Evolutionary conservation across 2,113 vertebrate species (phyloP).

Genomic region (Orthonyx spaldingii): DNA sequence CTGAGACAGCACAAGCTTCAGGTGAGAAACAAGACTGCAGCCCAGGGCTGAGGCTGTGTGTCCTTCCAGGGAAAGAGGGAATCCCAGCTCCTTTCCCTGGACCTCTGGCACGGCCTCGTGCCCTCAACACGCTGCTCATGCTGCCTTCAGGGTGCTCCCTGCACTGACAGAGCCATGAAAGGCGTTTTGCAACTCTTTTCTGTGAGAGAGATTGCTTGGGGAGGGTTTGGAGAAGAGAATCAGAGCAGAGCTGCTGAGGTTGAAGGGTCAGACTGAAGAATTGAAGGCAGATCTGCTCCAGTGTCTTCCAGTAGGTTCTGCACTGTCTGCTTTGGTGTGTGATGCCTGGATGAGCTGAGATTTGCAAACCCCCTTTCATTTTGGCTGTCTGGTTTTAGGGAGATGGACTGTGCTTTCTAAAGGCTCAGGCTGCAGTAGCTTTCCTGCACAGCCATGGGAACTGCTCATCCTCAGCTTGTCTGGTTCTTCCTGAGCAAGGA

Average conservation of each 20-base stretch:
- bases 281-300: background rate
- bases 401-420: background rate
- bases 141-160: background rate
- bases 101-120: background rate
- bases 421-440: background rate
- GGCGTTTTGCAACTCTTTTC: background rate
- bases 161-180: background rate
- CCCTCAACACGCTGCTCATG: rapidly evolving
- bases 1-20: background rate
- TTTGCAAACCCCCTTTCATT: background rate
- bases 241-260: background rate
- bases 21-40: rapidly evolving
- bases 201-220: background rate
- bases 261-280: background rate
- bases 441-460: background rate
- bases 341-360: background rate
- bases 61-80: background rate
- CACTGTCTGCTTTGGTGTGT: background rate
- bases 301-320: background rate
- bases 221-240: background rate
- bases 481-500: background rate
- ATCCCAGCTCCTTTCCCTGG: background rate
- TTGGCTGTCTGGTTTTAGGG: background rate
- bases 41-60: background rate
- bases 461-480: background rate